These are phyloP conservation scores for Stomorhina lunata DNA, from an alignment of 2,888 invertebrate species.

Conservation along the genomic window DNA sequence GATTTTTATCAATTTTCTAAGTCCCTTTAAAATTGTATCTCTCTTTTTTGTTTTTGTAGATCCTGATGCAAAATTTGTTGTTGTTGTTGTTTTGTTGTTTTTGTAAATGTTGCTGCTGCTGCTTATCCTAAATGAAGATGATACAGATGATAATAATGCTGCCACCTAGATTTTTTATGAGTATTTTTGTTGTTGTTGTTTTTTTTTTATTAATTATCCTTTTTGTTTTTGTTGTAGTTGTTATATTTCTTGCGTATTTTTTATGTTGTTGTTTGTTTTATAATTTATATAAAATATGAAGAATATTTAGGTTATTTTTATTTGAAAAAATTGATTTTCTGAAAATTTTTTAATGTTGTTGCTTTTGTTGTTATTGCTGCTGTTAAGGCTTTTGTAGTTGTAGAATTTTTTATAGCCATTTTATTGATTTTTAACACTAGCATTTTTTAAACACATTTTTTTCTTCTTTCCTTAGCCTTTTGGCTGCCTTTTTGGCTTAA, in stretches of 20 bases:
- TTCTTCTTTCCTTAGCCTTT: slow-evolving; percentile 46
- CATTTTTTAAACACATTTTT: slow-evolving; percentile 54
- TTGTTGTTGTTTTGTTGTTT: slow-evolving; percentile 26
- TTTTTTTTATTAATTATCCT: slow-evolving; percentile 34
- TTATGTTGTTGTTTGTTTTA: background rate
- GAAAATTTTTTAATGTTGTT: slow-evolving; percentile 15
- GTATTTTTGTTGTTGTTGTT: slow-evolving; percentile 25
- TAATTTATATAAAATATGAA: slow-evolving; percentile 44
- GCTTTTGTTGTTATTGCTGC: background rate
- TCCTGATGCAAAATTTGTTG: background rate
- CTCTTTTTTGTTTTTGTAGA: background rate
- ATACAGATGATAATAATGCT: slow-evolving; percentile 40
- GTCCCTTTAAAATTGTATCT: slow-evolving; percentile 28
- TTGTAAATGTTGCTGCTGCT: background rate
- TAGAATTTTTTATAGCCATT: slow-evolving; percentile 52
- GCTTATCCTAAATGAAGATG: slow-evolving; percentile 19
- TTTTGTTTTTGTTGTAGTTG: background rate
- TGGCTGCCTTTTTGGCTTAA: slow-evolving; percentile 42
- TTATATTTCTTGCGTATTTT: slow-evolving; percentile 4
- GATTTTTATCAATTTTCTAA: no score
- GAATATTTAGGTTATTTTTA: slow-evolving; percentile 60
- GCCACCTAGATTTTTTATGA: slow-evolving; percentile 53
- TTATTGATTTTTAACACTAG: slow-evolving; percentile 64
- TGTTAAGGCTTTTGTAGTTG: slow-evolving; percentile 22
- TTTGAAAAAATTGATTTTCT: slow-evolving; percentile 64